A percentile compares a stretch with the other conserved stretches of the same genome.
These are phyloP conservation scores for Chironomus riparius DNA, from an alignment of 2,888 invertebrate species.

Conservation along the genomic window DNA sequence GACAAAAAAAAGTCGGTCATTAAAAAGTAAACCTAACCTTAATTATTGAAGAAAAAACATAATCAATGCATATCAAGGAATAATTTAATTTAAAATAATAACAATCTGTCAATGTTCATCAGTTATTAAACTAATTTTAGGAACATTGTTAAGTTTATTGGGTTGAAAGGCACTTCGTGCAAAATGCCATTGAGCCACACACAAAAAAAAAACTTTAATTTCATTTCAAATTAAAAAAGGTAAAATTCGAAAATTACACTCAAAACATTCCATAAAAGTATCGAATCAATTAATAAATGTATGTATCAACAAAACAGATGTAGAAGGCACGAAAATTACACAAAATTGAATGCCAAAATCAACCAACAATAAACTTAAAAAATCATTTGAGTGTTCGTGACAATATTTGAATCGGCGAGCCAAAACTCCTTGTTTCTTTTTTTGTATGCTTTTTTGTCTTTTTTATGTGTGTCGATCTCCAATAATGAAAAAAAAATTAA, in stretches of 20 bases:
- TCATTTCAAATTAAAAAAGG: background rate
- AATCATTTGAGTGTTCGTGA: background rate
- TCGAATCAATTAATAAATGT: conserved; percentile 1
- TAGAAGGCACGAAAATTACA: background rate
- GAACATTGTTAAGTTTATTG: background rate
- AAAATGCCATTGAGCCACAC: background rate
- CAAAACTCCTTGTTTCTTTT: no score
- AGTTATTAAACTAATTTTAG: background rate
- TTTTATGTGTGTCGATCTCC: background rate
- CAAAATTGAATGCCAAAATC: conserved; percentile 6
- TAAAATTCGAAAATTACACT: background rate
- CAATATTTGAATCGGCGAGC: background rate
- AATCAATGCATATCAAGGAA: background rate
- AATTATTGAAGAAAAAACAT: background rate
- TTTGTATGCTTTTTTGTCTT: no score
- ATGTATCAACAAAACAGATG: conserved; percentile 5
- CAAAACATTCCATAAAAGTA: conserved; percentile 4
- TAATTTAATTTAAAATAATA: background rate
- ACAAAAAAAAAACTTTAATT: background rate
- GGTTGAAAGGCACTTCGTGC: background rate
- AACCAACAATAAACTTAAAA: background rate
- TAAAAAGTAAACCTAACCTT: background rate
- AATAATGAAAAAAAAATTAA: background rate
- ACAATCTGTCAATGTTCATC: background rate
- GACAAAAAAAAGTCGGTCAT: no score